Base-by-base conservation (phyloP, 92 coral and sea anemone species). In the Palythoa caribaeorum region DNA sequence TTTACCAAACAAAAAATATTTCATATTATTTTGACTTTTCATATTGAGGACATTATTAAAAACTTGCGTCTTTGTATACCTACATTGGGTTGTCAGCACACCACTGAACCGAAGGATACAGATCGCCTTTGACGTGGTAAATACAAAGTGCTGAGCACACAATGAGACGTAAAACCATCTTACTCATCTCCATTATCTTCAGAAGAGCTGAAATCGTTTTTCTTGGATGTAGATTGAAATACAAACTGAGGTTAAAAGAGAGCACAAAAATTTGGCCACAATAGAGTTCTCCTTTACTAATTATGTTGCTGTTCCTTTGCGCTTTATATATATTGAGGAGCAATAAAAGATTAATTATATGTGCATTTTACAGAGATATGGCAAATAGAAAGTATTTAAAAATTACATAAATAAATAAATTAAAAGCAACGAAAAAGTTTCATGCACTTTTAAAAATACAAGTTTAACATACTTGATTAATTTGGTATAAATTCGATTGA, bases 91-190 rank as follows among this genome's bases (percentile, higher is more conserved):
- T 63, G 8, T 63, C 70, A 17, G 70, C 70, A 17, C 70, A 63
- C 70, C 70, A 63, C 70, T 20, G 28, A n/a, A 63, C 20, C 20
- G 70, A 63, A 17, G 70, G 70, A n/a, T 63, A 63, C 70, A 63
- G 70, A 63, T 17, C 70, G 2, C 28, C 5, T 17, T 63, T 19
- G 28, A 17, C 37, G 37, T 5, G 2, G 37, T 63, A n/a, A 3
- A 63, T 19, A 21, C 70, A 17, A 19, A n/a, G 9, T 3, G 70
- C 70, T 17, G 21, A 4, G 21, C 70, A 63, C 70, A 63, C 8
- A 1, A 63, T 7, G 1, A 63, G 36, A 63, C 20, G 70, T 35
- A 63, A 63, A n/a, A n/a, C 9, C 35, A 21, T 19, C 28, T 63
- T 63, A 3, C 70, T 63, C 35, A 63, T 63, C 8, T 1, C 70